These are phyloP conservation scores for Crenichthys baileyi DNA, from an alignment of 2,797 vertebrate species.

Conservation along the genomic window DNA sequence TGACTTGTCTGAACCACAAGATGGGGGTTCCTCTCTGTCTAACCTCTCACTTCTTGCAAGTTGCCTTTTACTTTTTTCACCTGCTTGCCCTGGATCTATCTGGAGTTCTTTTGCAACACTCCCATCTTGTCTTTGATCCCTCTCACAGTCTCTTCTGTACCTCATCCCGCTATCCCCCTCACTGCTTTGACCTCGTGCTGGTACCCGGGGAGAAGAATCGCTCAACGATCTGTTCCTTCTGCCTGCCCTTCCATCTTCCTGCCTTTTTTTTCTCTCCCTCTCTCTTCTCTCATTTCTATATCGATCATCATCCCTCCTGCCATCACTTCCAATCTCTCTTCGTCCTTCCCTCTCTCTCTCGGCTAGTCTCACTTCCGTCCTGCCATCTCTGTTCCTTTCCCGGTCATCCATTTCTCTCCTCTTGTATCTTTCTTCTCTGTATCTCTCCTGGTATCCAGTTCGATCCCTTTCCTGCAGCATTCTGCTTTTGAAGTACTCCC, in stretches of 20 bases:
- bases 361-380: slow-evolving; percentile 16
- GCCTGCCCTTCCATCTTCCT: slow-evolving; percentile 21
- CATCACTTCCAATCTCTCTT: slow-evolving; percentile 34
- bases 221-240: slow-evolving; percentile 38
- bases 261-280: slow-evolving; percentile 35
- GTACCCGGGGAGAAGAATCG: slow-evolving; percentile 20
- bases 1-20: slow-evolving; percentile 40
- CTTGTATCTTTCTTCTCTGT: slow-evolving; percentile 45
- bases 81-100: slow-evolving; percentile 13
- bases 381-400: slow-evolving; percentile 32
- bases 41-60: slow-evolving; percentile 31
- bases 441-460: slow-evolving; percentile 47
- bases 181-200: slow-evolving; percentile 55
- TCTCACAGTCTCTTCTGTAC: slow-evolving; percentile 36
- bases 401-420: slow-evolving; percentile 27
- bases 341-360: slow-evolving; percentile 27
- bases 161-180: slow-evolving; percentile 57
- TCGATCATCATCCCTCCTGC: slow-evolving; percentile 38
- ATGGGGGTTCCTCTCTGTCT: slow-evolving; percentile 29
- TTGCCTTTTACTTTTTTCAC: slow-evolving; percentile 34
- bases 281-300: slow-evolving; percentile 38
- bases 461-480: slow-evolving; percentile 32
- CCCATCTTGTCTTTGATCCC: slow-evolving; percentile 31
- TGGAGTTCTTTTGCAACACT: slow-evolving; percentile 20
- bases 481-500: slow-evolving; percentile 58